phyloP scores from a whole-genome alignment of 2,797 vertebrate species.

The Cossypha caffra region DNA sequence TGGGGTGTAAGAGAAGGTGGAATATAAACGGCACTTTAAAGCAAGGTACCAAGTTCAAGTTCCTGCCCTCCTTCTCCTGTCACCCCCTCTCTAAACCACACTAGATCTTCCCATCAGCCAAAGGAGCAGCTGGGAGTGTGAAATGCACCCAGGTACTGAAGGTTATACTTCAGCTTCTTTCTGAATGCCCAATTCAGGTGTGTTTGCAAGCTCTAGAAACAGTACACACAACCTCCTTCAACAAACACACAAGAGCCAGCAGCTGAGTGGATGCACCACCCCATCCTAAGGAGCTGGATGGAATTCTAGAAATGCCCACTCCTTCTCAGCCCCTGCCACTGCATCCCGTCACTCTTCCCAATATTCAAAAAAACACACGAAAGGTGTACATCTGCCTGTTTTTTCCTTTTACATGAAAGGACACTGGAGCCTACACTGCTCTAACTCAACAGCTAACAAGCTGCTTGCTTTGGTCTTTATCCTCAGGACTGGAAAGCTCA shows the following conservation, averaged over 20 bases:
- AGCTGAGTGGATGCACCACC: neutral
- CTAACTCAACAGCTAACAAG: neutral
- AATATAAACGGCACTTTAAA: neutral
- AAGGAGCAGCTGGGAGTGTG: neutral
- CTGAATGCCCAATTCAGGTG: neutral
- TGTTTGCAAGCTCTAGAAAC: neutral
- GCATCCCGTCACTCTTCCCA: neutral
- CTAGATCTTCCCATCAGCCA: neutral
- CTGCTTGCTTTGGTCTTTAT: neutral
- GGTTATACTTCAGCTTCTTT: neutral
- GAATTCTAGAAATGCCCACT: neutral
- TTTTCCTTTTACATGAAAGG: neutral
- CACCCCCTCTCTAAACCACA: neutral
- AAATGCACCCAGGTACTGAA: neutral
- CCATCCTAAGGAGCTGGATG: neutral
- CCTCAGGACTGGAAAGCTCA: neutral
- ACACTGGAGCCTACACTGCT: neutral
- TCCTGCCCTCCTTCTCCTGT: neutral
- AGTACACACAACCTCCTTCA: neutral
- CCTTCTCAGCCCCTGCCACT: neutral
- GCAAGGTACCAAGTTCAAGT: neutral
- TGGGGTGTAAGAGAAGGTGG: accelerated
- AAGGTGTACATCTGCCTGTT: neutral
- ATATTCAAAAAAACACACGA: accelerated
- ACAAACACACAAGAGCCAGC: neutral